phyloP scores from a whole-genome alignment of 1,140 invertebrate genomes.

The Pinna nobilis region DNA sequence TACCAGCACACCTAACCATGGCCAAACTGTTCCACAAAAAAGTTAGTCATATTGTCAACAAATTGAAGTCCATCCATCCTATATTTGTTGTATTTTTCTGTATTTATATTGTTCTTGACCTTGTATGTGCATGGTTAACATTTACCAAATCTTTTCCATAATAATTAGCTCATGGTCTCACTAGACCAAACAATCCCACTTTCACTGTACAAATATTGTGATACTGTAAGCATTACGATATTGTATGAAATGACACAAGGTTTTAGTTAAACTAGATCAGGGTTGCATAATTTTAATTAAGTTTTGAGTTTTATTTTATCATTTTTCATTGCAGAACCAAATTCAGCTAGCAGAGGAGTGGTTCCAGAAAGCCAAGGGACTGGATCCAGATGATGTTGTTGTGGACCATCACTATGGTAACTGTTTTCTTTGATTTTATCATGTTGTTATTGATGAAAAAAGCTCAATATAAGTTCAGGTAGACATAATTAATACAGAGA shows the following conservation, averaged over 20 bases:
- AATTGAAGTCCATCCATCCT: neutral
- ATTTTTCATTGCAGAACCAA: constrained; percentile 80
- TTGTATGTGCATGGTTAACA: neutral
- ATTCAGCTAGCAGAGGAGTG: constrained; percentile 89
- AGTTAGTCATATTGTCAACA: neutral
- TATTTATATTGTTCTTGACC: neutral
- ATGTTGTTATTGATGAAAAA: too few species aligned
- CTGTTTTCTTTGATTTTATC: too few species aligned
- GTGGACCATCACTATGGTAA: constrained; percentile 90
- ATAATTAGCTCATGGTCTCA: too few species aligned
- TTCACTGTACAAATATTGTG: too few species aligned
- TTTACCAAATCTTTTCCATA: too few species aligned
- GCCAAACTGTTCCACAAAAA: constrained; percentile 73
- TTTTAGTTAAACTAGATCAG: too few species aligned
- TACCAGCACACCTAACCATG: constrained; percentile 92
- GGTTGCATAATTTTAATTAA: too few species aligned
- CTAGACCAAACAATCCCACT: too few species aligned
- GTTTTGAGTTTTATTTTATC: neutral
- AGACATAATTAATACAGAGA: too few species aligned
- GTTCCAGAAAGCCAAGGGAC: constrained; percentile 88
- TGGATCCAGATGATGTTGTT: constrained; percentile 88
- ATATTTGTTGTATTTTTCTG: neutral
- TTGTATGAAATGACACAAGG: too few species aligned
- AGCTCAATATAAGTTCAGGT: too few species aligned
- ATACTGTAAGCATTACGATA: too few species aligned